Evolutionary conservation across 1,140 invertebrate species (phyloP), one percentile per base, ranked within the genome.

Genomic region (Zophobas morio): DNA sequence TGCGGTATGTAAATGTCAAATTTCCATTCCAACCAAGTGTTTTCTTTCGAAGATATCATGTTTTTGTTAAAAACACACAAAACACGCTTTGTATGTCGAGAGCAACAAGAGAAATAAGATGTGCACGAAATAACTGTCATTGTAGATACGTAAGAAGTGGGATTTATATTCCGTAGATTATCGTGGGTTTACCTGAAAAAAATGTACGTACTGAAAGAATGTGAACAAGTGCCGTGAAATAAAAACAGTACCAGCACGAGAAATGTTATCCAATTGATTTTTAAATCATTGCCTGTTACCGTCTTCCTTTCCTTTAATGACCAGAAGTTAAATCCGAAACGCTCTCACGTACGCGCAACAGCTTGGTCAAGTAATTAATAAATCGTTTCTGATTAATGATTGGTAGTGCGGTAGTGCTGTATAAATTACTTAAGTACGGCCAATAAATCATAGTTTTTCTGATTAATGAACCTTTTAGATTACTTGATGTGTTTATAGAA

Each of bases 311-410:
- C 42, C 60, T 66, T 66, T 66, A 66, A 66, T 66, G 60, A 66
- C 60, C 60, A 66, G 60, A 66, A 66, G 60, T 66, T 66, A 66
- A 32, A 66, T 8, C 60, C 20, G 60, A 66, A 66, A 66, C 37
- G 60, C 39, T 66, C 60, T 66, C 60, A 66, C 60, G 60, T 66
- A 66, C 60, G 60, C 1, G 60, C 39, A 66, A 66, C 60, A 66
- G 60, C 60, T 66, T 42, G 60, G 39, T 8, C 8, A 42, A 66
- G 36, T 66, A 66, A 66, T 66, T 66, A 66, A 66, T 66, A 66
- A 66, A 66, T 66, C 60, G 60, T 66, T 66, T 20, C 60, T 66
- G 60, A 66, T 66, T 66, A 66, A 66, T 66, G 60, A 66, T 66
- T 66, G 60, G 60, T 66, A 40, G 60, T 66, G 60, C 39, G 60